Conservation (phyloP, 1,140 invertebrate genomes). For the Linepithema humile region DNA sequence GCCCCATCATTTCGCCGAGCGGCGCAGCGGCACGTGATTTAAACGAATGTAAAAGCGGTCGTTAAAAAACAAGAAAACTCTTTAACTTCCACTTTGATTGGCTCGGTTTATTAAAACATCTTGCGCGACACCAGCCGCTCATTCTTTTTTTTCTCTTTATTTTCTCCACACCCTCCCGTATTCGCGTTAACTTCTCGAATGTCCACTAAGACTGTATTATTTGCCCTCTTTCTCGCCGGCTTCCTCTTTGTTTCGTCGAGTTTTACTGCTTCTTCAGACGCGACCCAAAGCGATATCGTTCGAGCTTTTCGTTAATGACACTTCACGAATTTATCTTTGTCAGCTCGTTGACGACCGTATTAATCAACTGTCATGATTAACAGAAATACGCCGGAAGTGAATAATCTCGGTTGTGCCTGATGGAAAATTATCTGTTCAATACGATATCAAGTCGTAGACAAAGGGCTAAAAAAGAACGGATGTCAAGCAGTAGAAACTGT, state of each 20-base stretch:
- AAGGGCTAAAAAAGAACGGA: neutral
- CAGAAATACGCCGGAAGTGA: neutral
- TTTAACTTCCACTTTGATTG: slow-evolving; percentile 83
- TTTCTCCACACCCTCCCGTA: neutral
- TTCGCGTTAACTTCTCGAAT: slow-evolving; percentile 52
- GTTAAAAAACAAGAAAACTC: slow-evolving; percentile 84
- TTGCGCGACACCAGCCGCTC: slow-evolving; percentile 64
- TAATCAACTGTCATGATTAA: neutral
- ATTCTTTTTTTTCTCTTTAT: slow-evolving; percentile 34
- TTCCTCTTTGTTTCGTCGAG: slow-evolving; percentile 5
- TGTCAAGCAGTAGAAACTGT: too few species aligned
- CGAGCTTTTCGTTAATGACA: slow-evolving; percentile 64
- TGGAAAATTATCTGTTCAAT: neutral
- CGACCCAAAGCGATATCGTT: slow-evolving; percentile 18
- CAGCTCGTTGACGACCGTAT: slow-evolving; percentile 25
- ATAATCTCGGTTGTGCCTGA: neutral
- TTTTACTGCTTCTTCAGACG: slow-evolving; percentile 27
- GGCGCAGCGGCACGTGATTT: slow-evolving; percentile 80
- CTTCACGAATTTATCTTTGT: slow-evolving; percentile 50
- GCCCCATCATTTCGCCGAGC: slow-evolving; percentile 58
- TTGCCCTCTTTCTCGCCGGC: slow-evolving; percentile 5
- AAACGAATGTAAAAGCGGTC: slow-evolving; percentile 82
- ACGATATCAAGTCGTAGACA: neutral
- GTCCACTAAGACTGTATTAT: slow-evolving; percentile 49
- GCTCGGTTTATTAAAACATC: slow-evolving; percentile 84